Evolutionary conservation across 2,888 invertebrate genomes (phyloP), one percentile per base, ranked within the genome.

Genomic region (Aphodius granarius): DNA sequence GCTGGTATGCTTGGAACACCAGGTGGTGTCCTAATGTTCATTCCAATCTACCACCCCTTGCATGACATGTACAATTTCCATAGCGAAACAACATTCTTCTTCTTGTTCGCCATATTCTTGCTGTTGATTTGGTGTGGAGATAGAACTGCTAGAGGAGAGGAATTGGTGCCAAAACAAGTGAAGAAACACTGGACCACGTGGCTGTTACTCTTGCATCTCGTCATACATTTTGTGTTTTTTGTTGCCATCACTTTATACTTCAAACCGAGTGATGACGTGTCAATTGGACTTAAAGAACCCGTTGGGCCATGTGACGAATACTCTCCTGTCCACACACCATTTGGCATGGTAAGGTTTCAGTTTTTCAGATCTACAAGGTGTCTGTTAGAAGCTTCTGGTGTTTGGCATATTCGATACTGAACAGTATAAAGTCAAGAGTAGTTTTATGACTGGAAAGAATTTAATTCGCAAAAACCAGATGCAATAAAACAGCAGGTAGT

Each of bases 41-140:
- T 94, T 15, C 91, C 92, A 0, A 87, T 94, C 78, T 95, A 95
- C 86, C 95, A 95, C 82, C 92, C 94, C 0, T 88, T 95, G 0
- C 95, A 95, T 84, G 95, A 95, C 83, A 84, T 89, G 15, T 88
- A 86, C 79, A 88, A 90, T 17, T 89, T 95, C 62, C 94, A 94
- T 85, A 90, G 93, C 0, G 94, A 94, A 88, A 91, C 93, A 19
- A 92, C 93, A 3, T 91, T 92, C 82, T 91, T 93, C 84, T 85
- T 92, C 23, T 86, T 94, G 17, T 89, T 94, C 70, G 83, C 90
- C 0, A 85, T 92, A 63, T 94, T 91, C 82, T 86, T 89, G 0
- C 83, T 89, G 1, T 86, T 94, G 70, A 88, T 91, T 9, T 89
- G 94, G 88, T 85, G 88, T 18, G 92, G 91, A 5, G 91, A 94